Percentiles rank a stretch among this genome's conserved stretches.
phyloP scores from a whole-genome alignment of 2,113 vertebrate genomes.

The Menura novaehollandiae region DNA sequence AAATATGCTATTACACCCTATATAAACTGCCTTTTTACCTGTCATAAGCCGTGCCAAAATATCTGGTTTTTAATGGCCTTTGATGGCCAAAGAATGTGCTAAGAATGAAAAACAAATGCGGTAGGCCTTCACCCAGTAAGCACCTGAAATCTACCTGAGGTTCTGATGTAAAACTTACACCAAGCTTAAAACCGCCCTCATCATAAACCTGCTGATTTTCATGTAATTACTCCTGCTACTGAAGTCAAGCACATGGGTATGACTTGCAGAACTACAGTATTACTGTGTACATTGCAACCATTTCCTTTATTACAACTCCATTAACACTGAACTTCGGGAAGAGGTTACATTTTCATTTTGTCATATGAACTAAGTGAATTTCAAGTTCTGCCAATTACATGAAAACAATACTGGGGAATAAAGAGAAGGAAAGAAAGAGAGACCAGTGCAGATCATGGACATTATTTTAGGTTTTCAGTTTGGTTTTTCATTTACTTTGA shows the following conservation, averaged over 20 bases:
- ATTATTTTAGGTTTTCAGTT: not conserved
- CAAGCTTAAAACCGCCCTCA: not conserved
- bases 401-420: not conserved
- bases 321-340: not conserved
- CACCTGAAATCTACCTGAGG: not conserved
- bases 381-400: not conserved
- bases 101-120: not conserved
- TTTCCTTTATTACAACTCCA: not conserved
- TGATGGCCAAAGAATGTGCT: not conserved
- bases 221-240: not conserved
- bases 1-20: not conserved
- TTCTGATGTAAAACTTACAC: not conserved
- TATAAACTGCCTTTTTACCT: not conserved
- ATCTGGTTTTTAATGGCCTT: not conserved
- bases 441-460: not conserved
- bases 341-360: not conserved
- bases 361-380: not conserved
- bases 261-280: not conserved
- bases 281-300: not conserved
- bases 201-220: not conserved
- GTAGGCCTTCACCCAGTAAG: not conserved
- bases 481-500: not conserved
- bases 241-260: not conserved
- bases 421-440: not conserved
- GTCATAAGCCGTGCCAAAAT: not conserved